These are phyloP conservation scores for Willisornis vidua DNA, from an alignment of 2,113 vertebrate genomes.

Conservation along the genomic window DNA sequence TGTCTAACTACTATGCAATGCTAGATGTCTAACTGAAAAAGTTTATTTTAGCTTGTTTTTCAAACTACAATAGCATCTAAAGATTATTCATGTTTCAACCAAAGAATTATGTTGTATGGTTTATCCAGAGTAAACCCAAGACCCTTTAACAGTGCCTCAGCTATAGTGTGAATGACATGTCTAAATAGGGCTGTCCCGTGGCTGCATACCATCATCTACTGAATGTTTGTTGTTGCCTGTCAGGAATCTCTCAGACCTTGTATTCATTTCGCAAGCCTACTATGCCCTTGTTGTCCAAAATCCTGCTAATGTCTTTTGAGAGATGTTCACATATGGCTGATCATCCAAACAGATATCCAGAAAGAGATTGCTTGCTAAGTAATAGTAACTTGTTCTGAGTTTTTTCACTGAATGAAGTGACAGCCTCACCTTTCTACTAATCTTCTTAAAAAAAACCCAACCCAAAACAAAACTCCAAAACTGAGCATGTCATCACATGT, in stretches of 20 bases:
- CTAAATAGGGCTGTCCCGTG: conserved; percentile 66
- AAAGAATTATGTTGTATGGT: conserved; percentile 68
- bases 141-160: conserved; percentile 59
- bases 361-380: not conserved
- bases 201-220: conserved; percentile 57
- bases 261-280: not conserved
- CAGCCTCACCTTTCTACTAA: not conserved
- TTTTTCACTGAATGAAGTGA: not conserved
- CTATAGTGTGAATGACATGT: conserved; percentile 74
- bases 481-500: not conserved
- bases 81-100: conserved; percentile 60
- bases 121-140: conserved; percentile 66
- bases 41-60: conserved; percentile 63
- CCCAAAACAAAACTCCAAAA: not conserved
- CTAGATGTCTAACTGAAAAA: conserved; percentile 55
- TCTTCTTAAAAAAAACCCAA: not conserved
- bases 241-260: not conserved
- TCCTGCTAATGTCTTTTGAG: not conserved
- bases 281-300: not conserved
- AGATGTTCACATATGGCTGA: not conserved
- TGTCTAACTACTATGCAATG: conserved; percentile 50
- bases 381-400: not conserved
- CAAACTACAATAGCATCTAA: conserved; percentile 51
- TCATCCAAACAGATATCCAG: not conserved
- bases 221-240: conserved; percentile 43